Evolutionary conservation across 2,113 vertebrate genomes (phyloP), one percentile per base, ranked within the genome.

Genomic region (Limanda limanda): DNA sequence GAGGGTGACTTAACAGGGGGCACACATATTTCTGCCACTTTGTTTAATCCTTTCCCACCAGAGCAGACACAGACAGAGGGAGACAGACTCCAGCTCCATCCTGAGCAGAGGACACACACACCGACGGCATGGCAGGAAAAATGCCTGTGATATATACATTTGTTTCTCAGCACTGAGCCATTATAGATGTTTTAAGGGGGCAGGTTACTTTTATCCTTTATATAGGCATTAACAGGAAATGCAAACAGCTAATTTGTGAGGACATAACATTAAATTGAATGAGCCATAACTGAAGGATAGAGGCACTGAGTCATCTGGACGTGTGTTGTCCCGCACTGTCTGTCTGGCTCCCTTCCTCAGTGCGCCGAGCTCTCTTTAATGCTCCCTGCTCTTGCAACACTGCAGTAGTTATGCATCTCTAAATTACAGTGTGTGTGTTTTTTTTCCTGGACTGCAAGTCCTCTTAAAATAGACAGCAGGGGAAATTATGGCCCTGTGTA

Each of bases 401-500:
- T 82, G 10, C 81, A 76, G 76, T 78, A 72, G 74, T 86, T 87
- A 76, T 67, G 70, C 40, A 54, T 84, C 24, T 2, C 85, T 69
- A 90, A 93, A 91, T 92, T 92, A 92, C 76, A 92, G 88, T 68
- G 71, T 86, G 86, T 65, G 35, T 86, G 57, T 77, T 42, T 86
- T 74, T 74, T 83, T 62, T 61, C 14, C 52, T 75, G 73, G 64
- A 59, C 76, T 87, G 55, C 11, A 23, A 81, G 58, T 66, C 58
- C 40, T 88, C 90, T 69, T 78, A 87, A 92, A 92, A 92, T 92
- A 92, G 88, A 88, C 76, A 68, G 83, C 47, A 23, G 57, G 42
- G 76, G 51, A 88, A 90, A 88, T 88, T 76, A 90, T 79, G 78
- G 81, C 68, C 78, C 77, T 87, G 62, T 60, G 64, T 68, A 62